These are phyloP conservation scores for Loris lydekkerianus DNA, from an alignment of 2,797 vertebrate genomes.

Conservation along the genomic window DNA sequence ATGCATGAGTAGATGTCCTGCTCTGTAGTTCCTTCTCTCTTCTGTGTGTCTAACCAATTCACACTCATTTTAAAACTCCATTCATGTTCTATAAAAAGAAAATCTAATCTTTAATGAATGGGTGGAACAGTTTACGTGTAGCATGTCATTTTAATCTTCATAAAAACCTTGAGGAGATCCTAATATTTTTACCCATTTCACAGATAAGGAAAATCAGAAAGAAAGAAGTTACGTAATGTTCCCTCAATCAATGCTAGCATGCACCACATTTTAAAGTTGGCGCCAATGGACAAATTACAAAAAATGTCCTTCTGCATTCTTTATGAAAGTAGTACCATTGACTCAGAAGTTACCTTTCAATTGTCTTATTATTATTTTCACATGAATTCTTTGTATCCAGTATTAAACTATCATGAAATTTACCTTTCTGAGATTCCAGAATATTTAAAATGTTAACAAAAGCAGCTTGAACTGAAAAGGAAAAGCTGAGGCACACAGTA, in stretches of 20 bases:
- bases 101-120: not conserved
- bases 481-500: not conserved
- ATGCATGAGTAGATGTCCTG: not conserved
- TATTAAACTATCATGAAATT: not conserved
- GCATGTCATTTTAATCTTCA: not conserved
- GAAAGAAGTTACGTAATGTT: not conserved
- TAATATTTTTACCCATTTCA: not conserved
- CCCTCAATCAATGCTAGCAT: not conserved
- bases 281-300: not conserved
- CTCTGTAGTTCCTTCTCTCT: not conserved
- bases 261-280: not conserved
- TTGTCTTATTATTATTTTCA: slow-evolving; percentile 25
- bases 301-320: not conserved
- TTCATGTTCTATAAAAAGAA: not conserved
- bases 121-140: accelerated
- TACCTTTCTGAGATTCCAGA: not conserved
- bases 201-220: not conserved
- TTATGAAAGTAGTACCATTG: not conserved
- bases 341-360: not conserved
- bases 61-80: not conserved
- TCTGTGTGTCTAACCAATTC: not conserved
- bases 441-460: slow-evolving; percentile 39
- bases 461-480: not conserved
- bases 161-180: not conserved
- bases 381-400: not conserved